Evolutionary conservation across 2,888 invertebrate genomes (phyloP), one percentile per base, ranked within the genome.

Genomic region (Idaea biselata): DNA sequence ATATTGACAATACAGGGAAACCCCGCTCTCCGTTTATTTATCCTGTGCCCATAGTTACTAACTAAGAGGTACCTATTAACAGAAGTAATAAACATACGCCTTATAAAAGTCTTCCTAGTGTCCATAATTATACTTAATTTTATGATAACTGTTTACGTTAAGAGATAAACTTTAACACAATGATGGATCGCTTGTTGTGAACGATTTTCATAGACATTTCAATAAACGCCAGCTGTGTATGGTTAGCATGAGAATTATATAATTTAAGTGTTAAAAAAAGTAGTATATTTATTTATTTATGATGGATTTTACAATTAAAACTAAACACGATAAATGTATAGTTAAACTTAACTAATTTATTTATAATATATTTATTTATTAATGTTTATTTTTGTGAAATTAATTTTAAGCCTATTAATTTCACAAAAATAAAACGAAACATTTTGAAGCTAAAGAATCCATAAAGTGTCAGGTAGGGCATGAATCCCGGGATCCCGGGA

Each of bases 151-250:
- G 82, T 87, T 87, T 86, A 84, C 80, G 65, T 60, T 74, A 70
- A 62, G 71, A 74, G 86, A 86, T 87, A 87, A 86, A 87, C 87
- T 86, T 83, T 86, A 81, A 83, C 84, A 77, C 72, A 70, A 74
- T 78, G 78, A 82, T 78, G 76, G 78, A 80, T 82, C 74, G 76
- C 70, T 76, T 80, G 82, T 79, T 82, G 77, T 80, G 79, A 75
- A 73, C 79, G 77, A 84, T 84, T 87, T 88, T 86, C 86, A 86
- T 87, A 84, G 83, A 78, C 80, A 78, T 73, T 77, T 60, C 68
- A 73, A 75, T 72, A 73, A 75, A 75, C 65, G 69, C 71, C 72
- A 66, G 63, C 67, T 68, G 62, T 55, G 75, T 77, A 77, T 72
- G 61, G 71, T 56, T 63, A 56, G 60, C 57, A 60, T 54, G 55